phyloP scores from a whole-genome alignment of 2,888 invertebrate species.

The Theodoxus fluviatilis region DNA sequence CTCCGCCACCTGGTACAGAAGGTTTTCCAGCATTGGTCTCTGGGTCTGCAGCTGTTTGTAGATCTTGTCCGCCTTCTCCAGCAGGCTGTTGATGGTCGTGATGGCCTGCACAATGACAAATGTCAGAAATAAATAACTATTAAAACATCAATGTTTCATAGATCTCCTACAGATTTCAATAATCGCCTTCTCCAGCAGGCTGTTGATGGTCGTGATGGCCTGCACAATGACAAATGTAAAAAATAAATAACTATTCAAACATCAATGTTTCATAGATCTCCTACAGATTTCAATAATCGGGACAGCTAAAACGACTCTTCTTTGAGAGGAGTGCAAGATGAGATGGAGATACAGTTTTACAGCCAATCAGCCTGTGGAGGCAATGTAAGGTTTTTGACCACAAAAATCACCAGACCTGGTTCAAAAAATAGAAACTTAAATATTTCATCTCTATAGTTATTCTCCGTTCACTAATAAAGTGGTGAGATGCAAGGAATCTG shows the following conservation, averaged over 20 bases:
- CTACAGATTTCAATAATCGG: neutral
- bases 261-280: neutral
- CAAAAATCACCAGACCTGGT: too few species aligned
- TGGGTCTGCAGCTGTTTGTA: constrained; percentile 89
- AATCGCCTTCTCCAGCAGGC: constrained; percentile 84
- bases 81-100: constrained; percentile 83
- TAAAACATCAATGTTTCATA: neutral
- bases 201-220: constrained; percentile 89
- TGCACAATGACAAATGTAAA: constrained; percentile 59
- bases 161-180: neutral
- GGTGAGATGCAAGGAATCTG: too few species aligned
- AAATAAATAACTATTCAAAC: neutral
- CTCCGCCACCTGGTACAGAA: constrained; percentile 86
- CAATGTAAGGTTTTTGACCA: too few species aligned
- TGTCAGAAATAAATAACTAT: too few species aligned
- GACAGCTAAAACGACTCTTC: too few species aligned
- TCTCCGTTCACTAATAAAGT: too few species aligned
- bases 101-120: constrained; percentile 73
- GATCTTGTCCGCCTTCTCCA: constrained; percentile 93
- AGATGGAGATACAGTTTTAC: too few species aligned
- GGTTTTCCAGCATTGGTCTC: constrained; percentile 84
- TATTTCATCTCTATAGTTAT: too few species aligned
- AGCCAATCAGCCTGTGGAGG: too few species aligned
- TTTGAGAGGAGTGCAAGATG: too few species aligned
- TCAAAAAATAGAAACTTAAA: too few species aligned